Conservation (phyloP, 2,888 invertebrate genomes). For the Allygus modestus region DNA sequence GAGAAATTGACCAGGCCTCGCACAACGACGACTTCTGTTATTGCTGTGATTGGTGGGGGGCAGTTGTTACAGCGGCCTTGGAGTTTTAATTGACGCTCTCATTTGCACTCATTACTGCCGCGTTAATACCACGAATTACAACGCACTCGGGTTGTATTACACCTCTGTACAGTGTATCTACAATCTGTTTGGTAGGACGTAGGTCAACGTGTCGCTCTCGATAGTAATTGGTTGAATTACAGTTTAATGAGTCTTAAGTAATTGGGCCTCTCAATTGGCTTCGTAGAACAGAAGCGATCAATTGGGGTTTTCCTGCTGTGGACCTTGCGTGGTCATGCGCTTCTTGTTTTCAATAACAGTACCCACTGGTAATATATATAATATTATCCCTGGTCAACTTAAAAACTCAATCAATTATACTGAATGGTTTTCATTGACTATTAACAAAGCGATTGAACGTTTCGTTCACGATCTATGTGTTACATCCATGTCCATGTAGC, state of each 20-base stretch:
- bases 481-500: no score
- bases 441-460: no score
- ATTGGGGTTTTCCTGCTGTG: constrained; percentile 14
- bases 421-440: no score
- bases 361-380: no score
- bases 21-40: not conserved
- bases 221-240: constrained; percentile 17
- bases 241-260: not conserved
- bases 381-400: no score
- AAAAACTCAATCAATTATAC: no score
- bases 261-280: constrained; percentile 31
- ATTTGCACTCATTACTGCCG: constrained; percentile 40
- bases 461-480: no score
- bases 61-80: constrained; percentile 33
- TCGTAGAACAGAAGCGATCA: not conserved
- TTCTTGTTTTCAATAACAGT: no score
- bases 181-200: not conserved
- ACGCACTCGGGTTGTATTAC: not conserved
- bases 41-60: not conserved
- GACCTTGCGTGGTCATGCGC: no score
- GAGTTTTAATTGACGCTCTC: constrained; percentile 39
- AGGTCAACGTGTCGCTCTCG: not conserved
- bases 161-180: not conserved
- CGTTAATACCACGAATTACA: constrained; percentile 30
- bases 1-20: no score